Base-by-base conservation (phyloP, 2,888 invertebrate species). In the Lobophora halterata region DNA sequence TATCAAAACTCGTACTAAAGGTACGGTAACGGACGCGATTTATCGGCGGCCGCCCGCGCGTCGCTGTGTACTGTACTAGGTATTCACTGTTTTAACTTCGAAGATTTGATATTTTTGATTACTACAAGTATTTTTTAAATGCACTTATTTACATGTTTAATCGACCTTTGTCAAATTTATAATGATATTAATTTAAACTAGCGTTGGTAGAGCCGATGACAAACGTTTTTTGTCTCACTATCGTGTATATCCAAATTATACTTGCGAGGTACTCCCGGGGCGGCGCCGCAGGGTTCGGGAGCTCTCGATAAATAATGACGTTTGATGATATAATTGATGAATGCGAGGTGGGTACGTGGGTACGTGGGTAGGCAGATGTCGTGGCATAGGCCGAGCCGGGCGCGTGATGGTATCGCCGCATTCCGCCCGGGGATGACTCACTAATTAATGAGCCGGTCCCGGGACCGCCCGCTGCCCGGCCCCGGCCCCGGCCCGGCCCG, bases 321-420 rank as follows among this genome's bases (percentile, higher is more conserved):
- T 78, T 71, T 75, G 70, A 74, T n/a, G n/a, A n/a, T n/a, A n/a
- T 80, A 74, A 77, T 79, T 83, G 82, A 83, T 82, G 75, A 78
- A 81, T 81, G 64, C 54, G 26, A 21, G 10, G 58, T 61, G 61
- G 58, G 63, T 51, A 55, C 33, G 38, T 18, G 52, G 44, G 49
- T 44, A 46, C 39, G 6, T 5, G 17, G 58, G 55, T 49, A 55
- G 56, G n/a, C n/a, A n/a, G n/a, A n/a, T n/a, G n/a, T n/a, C n/a
- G n/a, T n/a, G n/a, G n/a, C n/a, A n/a, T n/a, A n/a, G n/a, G 5
- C 57, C 46, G 58, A 51, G 50, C 40, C 57, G 54, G 49, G 47
- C 45, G 50, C 46, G 55, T 30, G 50, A 48, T 42, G 41, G 35
- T 45, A 47, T 47, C 50, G 10, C n/a, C 51, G 46, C 65, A 58